phyloP scores from a whole-genome alignment of 2,113 vertebrate species.

The Pygoscelis antarcticus region DNA sequence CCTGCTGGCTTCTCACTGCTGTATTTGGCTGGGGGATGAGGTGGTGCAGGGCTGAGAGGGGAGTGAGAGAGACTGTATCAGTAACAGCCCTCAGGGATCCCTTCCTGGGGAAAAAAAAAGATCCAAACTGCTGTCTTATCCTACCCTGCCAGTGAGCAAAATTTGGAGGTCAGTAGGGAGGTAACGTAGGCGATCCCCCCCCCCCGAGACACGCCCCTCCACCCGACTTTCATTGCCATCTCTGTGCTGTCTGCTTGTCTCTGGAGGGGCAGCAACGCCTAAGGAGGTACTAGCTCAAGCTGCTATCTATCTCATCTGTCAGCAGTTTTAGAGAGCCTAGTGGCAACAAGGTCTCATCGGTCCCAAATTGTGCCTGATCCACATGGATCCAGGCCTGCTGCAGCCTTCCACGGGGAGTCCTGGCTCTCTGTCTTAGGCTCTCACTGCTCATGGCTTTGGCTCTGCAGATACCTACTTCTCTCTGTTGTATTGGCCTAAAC shows the following conservation, averaged over 20 bases:
- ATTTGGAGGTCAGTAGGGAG: neutral
- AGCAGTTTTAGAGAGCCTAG: neutral
- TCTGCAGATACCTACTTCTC: neutral
- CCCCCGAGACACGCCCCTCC: neutral
- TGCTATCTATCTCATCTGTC: neutral
- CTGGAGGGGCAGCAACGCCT: neutral
- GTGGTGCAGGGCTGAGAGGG: neutral
- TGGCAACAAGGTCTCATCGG: neutral
- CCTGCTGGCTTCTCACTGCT: slow-evolving; percentile 16
- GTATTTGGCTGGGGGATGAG: neutral
- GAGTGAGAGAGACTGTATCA: neutral
- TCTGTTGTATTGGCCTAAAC: neutral
- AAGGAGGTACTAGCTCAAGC: neutral
- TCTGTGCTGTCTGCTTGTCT: neutral
- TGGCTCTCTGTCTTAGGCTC: neutral
- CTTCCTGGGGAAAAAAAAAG: neutral
- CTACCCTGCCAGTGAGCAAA: neutral
- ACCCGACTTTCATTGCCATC: neutral
- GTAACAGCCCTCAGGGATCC: neutral
- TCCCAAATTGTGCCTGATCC: neutral
- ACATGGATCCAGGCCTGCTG: neutral
- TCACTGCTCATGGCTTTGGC: neutral
- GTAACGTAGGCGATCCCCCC: rapidly evolving
- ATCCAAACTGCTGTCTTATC: neutral
- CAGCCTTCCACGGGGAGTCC: neutral